Base-by-base conservation (phyloP, 2,113 vertebrate species). In the Periophthalmus modestus region DNA sequence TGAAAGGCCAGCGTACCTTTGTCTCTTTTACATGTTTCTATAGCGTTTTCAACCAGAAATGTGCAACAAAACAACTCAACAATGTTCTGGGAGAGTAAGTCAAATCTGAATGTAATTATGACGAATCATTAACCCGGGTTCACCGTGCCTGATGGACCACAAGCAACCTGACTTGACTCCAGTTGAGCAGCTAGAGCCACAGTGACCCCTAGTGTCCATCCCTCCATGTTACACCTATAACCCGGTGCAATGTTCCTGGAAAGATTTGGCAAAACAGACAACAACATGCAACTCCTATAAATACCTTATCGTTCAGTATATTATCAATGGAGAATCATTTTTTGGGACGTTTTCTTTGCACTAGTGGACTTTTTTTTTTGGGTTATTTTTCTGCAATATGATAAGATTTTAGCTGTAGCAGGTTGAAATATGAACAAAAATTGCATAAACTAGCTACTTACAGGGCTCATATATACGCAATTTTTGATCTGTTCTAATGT, bases 101-200 rank as follows among this genome's bases (percentile, higher is more conserved):
- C 34, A 59, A 82, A 66, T 13, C 57, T 68, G 19, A 68, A 39
- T 66, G 52, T 67, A 78, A 82, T 82, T 71, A 76, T 80, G 47
- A 73, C 48, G 75, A 81, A 78, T 85, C 69, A 83, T 86, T 86
- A 86, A 82, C 85, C 83, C 81, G n/a, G 83, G 24, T 81, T 89
- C 69, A 13, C 39, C 34, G 62, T 85, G 74, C 39, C 66, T 70
- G 36, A 39, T 71, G 73, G 61, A 78, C 48, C 46, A 24, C 47
- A 21, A 68, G 69, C 43, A 47, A 28, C 43, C 66, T 68, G 34
- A 61, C 34, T 61, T 54, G 61, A 58, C 43, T 11, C 24, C 68
- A 62, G 24, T 3, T 15, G n/a, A 36, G 48, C 73, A 70, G 52
- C 67, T n/a, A 43, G 75, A 72, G 55, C 73, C 73, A 85, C 88